A percentile compares a stretch with the other conserved stretches of the same genome.
These are phyloP conservation scores for Branchinecta lindahli DNA, from an alignment of 1,140 invertebrate species.

Conservation along the genomic window DNA sequence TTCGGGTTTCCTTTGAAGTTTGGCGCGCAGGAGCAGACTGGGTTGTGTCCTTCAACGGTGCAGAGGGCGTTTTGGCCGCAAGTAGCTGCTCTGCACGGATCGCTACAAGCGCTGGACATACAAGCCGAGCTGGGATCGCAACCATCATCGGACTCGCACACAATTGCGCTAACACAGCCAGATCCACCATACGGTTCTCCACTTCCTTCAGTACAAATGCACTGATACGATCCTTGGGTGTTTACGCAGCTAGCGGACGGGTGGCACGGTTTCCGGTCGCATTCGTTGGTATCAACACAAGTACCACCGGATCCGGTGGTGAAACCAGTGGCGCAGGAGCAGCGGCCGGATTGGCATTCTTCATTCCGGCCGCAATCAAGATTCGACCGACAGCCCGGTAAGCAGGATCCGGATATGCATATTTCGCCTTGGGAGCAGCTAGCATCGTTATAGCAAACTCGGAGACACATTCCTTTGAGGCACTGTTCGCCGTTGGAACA, in stretches of 20 bases:
- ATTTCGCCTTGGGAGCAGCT: conserved; percentile 77
- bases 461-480: conserved; percentile 54
- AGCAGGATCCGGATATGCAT: conserved; percentile 63
- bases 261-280: conserved; percentile 50
- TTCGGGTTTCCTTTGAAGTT: conserved; percentile 28
- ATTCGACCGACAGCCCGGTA: conserved; percentile 61
- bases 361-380: conserved; percentile 61
- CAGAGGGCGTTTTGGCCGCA: conserved; percentile 32
- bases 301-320: conserved; percentile 43
- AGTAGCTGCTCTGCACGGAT: conserved; percentile 44
- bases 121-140: conserved; percentile 54
- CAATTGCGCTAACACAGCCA: conserved; percentile 53
- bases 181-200: conserved; percentile 46
- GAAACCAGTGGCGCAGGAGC: conserved; percentile 49
- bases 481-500: conserved; percentile 55
- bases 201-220: conserved; percentile 53
- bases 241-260: conserved; percentile 59
- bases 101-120: conserved; percentile 41
- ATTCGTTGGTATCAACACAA: conserved; percentile 43
- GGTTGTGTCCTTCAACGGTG: conserved; percentile 45
- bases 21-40: conserved; percentile 39
- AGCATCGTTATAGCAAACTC: conserved; percentile 70
- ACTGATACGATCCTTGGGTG: conserved; percentile 58
- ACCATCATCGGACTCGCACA: conserved; percentile 48
- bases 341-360: conserved; percentile 60